A percentile compares a stretch with the other conserved stretches of the same genome.
Conservation (phyloP, 2,888 invertebrate genomes). For the Cactoblastis cactorum region DNA sequence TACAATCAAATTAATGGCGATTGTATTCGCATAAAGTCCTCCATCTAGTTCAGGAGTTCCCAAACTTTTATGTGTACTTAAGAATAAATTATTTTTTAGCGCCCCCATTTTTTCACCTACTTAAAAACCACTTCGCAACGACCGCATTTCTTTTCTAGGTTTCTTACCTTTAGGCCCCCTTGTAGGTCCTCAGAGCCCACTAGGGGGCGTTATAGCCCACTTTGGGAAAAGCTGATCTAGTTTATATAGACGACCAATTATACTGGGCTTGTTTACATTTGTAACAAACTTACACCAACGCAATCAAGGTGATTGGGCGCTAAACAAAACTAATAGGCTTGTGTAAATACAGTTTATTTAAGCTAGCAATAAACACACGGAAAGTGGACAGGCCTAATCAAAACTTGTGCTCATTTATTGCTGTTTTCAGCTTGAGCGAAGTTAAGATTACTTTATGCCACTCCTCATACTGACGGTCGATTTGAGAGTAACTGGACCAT, state of each 20-base stretch:
- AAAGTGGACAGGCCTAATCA: constrained; percentile 17
- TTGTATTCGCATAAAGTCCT: not conserved
- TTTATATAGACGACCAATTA: not conserved
- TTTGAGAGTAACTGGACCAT: not conserved
- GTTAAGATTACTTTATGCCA: constrained; percentile 2
- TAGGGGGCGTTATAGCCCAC: too few species aligned
- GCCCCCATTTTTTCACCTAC: too few species aligned
- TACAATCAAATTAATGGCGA: not conserved
- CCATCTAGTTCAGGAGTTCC: too few species aligned
- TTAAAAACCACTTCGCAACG: too few species aligned
- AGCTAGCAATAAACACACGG: constrained; percentile 21
- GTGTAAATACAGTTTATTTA: constrained; percentile 20
- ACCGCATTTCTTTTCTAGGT: too few species aligned
- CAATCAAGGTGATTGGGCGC: constrained; percentile 14
- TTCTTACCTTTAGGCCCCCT: too few species aligned
- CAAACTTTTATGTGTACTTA: too few species aligned
- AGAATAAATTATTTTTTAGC: too few species aligned
- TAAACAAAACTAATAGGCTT: constrained; percentile 15
- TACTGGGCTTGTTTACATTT: not conserved
- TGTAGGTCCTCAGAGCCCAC: too few species aligned
- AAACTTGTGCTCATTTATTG: constrained; percentile 6
- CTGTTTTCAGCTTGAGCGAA: not conserved
- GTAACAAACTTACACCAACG: constrained; percentile 7
- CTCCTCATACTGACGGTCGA: not conserved
- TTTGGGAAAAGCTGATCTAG: too few species aligned